These are phyloP conservation scores for Ennomos quercinarius DNA, from an alignment of 2,888 invertebrate species.

Conservation along the genomic window DNA sequence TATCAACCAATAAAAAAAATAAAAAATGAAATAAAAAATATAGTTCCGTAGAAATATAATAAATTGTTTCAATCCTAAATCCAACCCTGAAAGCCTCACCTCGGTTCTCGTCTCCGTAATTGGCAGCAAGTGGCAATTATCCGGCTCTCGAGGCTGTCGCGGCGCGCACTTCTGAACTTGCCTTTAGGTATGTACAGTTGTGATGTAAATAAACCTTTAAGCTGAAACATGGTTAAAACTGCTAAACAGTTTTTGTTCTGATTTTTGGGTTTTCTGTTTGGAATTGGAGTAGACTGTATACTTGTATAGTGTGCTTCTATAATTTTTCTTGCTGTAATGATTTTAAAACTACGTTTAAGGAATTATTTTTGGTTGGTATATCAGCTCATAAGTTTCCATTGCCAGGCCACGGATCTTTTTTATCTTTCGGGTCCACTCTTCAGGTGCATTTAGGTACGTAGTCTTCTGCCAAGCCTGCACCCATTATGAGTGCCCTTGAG, in stretches of 20 bases:
- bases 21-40: too few species aligned
- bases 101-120: slow-evolving; percentile 68
- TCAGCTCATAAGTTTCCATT: too few species aligned
- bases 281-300: neutral
- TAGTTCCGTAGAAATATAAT: slow-evolving; percentile 3
- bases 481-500: too few species aligned
- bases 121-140: slow-evolving; percentile 74
- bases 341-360: too few species aligned
- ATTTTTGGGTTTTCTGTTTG: slow-evolving; percentile 7
- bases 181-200: slow-evolving; percentile 48
- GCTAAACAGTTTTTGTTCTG: slow-evolving; percentile 55
- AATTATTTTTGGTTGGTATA: too few species aligned
- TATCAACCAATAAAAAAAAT: too few species aligned
- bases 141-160: slow-evolving; percentile 64
- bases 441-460: too few species aligned
- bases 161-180: slow-evolving; percentile 55
- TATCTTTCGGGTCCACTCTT: too few species aligned
- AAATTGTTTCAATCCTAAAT: slow-evolving; percentile 9
- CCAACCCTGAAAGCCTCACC: slow-evolving; percentile 28
- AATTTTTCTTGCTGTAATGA: too few species aligned
- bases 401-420: too few species aligned
- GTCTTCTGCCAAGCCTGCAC: too few species aligned
- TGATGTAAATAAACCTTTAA: slow-evolving; percentile 44
- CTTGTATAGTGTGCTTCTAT: too few species aligned
- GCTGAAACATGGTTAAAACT: slow-evolving; percentile 37